Evolutionary conservation across 1,140 invertebrate species (phyloP).

Genomic region (Scaptomyza pallida): DNA sequence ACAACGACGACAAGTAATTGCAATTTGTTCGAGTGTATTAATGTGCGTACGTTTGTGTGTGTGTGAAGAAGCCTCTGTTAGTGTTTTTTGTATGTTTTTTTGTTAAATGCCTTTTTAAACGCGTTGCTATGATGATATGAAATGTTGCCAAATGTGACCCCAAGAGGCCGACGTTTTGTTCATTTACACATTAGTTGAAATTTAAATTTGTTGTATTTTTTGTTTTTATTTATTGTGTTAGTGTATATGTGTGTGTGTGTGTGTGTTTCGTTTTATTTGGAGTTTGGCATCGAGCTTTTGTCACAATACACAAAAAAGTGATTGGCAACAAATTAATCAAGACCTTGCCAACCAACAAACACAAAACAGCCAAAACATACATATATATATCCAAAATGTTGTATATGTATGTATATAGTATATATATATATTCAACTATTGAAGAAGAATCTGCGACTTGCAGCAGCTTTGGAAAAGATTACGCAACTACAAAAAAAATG

Average conservation of each 20-base stretch:
- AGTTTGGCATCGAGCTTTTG: conserved; percentile 65
- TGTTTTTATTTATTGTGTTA: too few relatives aligned
- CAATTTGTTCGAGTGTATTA: conserved; percentile 34
- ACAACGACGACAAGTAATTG: conserved; percentile 29
- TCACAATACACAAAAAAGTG: conserved; percentile 75
- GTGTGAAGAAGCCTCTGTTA: conserved; percentile 49
- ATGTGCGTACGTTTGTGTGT: neutral
- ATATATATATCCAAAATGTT: neutral
- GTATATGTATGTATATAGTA: neutral
- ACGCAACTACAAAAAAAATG: conserved; percentile 73
- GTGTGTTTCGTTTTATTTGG: conserved; percentile 43
- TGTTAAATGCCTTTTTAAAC: conserved; percentile 76
- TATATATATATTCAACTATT: conserved; percentile 8
- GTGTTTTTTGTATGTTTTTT: conserved; percentile 2
- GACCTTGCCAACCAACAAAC: conserved; percentile 67
- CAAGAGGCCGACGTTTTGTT: conserved; percentile 72
- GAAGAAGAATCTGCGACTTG: conserved; percentile 54
- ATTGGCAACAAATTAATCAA: conserved; percentile 83
- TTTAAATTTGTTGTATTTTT: conserved; percentile 61
- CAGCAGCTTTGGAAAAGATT: conserved; percentile 51
- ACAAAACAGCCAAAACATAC: conserved; percentile 21
- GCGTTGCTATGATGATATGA: conserved; percentile 76
- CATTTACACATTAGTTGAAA: conserved; percentile 81
- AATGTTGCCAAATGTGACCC: conserved; percentile 81
- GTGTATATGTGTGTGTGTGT: too few relatives aligned